Evolutionary conservation across 2,888 invertebrate species (phyloP).

Genomic region (Resseliella maxima): DNA sequence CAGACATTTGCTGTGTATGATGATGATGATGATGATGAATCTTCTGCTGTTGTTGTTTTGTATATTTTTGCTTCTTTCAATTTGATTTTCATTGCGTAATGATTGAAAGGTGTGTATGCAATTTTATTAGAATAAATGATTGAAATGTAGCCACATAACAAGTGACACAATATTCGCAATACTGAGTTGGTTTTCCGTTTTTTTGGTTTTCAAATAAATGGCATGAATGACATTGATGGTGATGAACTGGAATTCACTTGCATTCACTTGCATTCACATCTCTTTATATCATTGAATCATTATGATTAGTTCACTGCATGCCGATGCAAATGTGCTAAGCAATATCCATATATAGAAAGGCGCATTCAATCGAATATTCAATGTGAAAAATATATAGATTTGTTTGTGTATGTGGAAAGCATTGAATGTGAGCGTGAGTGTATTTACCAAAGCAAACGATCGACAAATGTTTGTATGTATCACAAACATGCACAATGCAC

Average conservation of each 20-base stretch:
- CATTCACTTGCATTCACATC: not conserved
- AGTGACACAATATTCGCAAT: not conserved
- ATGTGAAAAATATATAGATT: too few relatives aligned
- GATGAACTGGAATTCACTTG: not conserved
- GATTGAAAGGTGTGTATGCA: not conserved
- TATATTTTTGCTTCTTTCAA: too few relatives aligned
- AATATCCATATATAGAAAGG: too few relatives aligned
- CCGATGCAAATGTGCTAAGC: not conserved
- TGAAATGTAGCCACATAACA: not conserved
- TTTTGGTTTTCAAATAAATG: slow-evolving; percentile 15
- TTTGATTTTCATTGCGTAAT: not conserved
- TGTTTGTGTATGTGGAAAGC: too few relatives aligned
- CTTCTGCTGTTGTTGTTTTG: not conserved
- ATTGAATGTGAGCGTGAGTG: not conserved
- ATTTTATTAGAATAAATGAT: not conserved
- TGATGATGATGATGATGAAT: too few relatives aligned
- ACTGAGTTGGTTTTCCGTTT: not conserved
- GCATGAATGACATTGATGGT: not conserved
- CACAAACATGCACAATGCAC: not conserved
- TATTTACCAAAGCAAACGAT: not conserved
- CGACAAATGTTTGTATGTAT: not conserved
- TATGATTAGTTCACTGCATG: not conserved
- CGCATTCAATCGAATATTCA: too few relatives aligned
- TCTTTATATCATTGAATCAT: slow-evolving; percentile 19
- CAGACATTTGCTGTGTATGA: not conserved